Evolutionary conservation across 2,113 vertebrate species (phyloP).

Genomic region (Ochotona curzoniae): DNA sequence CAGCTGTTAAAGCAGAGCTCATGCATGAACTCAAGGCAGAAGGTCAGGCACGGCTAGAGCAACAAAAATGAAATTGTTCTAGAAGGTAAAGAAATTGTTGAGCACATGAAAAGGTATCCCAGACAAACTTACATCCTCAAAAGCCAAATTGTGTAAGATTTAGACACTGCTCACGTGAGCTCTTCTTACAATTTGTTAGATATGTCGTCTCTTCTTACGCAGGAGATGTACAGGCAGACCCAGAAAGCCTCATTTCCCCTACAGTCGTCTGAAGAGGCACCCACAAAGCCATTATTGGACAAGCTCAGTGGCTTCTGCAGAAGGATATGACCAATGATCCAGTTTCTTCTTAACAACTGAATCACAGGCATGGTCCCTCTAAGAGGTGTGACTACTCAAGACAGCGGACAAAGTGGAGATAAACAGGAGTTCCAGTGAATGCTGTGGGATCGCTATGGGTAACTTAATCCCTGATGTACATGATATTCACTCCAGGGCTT

Average conservation of each 20-base stretch:
- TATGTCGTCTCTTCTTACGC: not conserved
- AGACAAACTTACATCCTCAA: not conserved
- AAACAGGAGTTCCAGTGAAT: not conserved
- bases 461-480: slow-evolving; percentile 7
- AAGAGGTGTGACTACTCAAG: not conserved
- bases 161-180: not conserved
- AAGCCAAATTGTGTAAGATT: not conserved
- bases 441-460: not conserved
- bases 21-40: not conserved
- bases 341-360: not conserved
- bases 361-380: not conserved
- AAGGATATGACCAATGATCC: not conserved
- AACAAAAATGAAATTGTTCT: not conserved
- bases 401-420: not conserved
- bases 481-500: not conserved
- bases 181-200: not conserved
- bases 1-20: not conserved
- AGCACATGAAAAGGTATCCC: not conserved
- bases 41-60: not conserved
- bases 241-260: not conserved
- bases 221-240: not conserved
- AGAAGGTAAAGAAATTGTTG: not conserved
- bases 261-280: not conserved
- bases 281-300: not conserved
- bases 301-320: not conserved